Conservation (phyloP, 30 jellyfish, hydroid and myxozoan species). For the Hydra vulgaris region DNA sequence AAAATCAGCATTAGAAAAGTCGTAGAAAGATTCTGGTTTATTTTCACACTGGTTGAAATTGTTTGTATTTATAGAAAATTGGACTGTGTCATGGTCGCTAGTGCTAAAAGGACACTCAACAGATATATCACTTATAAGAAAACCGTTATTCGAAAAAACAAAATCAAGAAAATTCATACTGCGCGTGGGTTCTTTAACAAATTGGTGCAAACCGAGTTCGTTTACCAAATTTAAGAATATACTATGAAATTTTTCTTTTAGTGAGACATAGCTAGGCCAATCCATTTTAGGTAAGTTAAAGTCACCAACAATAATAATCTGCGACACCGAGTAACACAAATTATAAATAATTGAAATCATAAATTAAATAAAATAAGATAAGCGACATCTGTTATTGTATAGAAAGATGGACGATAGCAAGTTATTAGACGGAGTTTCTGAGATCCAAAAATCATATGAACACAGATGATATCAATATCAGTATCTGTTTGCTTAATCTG, state of each 20-base stretch:
- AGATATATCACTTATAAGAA: not conserved
- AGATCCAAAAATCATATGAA: not conserved
- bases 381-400: not conserved
- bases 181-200: not conserved
- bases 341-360: not conserved
- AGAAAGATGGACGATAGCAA: not conserved
- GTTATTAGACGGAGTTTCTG: not conserved
- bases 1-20: not conserved
- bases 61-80: not conserved
- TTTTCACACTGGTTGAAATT: not conserved
- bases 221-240: not conserved
- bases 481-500: not conserved
- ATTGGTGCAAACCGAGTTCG: not conserved
- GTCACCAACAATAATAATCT: not conserved
- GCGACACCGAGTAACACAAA: not conserved
- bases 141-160: not conserved
- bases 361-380: not conserved
- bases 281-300: not conserved
- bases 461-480: not conserved
- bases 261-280: not conserved
- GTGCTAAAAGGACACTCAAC: not conserved
- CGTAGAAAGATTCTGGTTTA: not conserved
- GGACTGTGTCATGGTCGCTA: not conserved
- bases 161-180: not conserved
- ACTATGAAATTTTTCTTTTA: not conserved